These are phyloP conservation scores for Atethmia centrago DNA, from an alignment of 2,888 invertebrate genomes.

Conservation along the genomic window DNA sequence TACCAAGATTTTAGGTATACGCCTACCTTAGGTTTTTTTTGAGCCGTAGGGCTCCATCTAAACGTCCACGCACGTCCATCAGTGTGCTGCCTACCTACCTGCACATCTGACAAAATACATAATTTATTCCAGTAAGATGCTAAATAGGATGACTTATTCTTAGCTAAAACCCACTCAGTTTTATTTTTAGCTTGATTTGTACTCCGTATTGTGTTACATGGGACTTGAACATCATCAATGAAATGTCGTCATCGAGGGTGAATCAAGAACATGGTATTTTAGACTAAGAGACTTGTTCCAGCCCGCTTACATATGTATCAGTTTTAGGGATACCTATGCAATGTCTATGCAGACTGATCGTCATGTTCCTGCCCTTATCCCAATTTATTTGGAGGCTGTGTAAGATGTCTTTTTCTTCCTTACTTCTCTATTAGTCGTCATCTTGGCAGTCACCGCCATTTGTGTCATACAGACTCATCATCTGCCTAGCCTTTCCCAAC, in stretches of 20 bases:
- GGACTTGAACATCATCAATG: slow-evolving; percentile 26
- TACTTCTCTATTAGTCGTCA: background rate
- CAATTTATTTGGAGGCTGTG: no score
- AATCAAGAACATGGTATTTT: slow-evolving; percentile 18
- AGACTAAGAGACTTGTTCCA: background rate
- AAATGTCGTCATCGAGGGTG: slow-evolving; percentile 17
- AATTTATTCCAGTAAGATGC: background rate
- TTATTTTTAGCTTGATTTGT: slow-evolving; percentile 50
- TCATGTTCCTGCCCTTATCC: background rate
- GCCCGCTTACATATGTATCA: background rate
- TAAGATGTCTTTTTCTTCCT: background rate
- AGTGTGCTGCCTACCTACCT: background rate
- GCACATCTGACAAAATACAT: background rate
- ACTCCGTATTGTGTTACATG: slow-evolving; percentile 36
- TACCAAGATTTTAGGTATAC: background rate
- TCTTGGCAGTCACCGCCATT: background rate
- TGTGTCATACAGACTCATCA: background rate
- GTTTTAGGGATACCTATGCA: background rate
- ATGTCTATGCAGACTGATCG: background rate
- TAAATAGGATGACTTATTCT: slow-evolving; percentile 47
- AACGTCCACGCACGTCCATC: no score
- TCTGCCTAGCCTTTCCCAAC: no score
- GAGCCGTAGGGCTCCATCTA: no score
- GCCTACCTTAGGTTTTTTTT: background rate
- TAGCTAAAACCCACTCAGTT: slow-evolving; percentile 30